Evolutionary conservation across 2,113 vertebrate genomes (phyloP).

Genomic region (Ptyas mucosa): DNA sequence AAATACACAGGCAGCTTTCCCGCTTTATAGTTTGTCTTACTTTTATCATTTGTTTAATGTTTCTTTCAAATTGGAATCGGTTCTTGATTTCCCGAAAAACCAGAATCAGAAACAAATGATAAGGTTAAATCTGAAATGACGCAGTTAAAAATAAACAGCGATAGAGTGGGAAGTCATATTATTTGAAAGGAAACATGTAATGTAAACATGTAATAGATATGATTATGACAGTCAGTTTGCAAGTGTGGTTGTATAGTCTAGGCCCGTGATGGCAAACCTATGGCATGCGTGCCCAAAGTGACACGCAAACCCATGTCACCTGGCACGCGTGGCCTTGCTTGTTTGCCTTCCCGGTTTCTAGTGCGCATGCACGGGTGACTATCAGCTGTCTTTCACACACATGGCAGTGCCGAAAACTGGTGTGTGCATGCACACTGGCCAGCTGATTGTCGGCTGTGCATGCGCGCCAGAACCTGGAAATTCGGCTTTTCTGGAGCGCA

Average conservation of each 20-base stretch:
- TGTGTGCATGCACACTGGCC: no score
- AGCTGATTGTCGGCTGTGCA: no score
- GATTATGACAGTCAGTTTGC: background rate
- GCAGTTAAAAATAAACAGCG: background rate
- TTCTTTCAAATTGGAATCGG: background rate
- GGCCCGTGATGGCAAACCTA: background rate
- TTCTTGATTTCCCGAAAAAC: background rate
- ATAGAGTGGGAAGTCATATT: rapidly evolving
- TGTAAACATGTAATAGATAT: background rate
- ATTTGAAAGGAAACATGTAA: background rate
- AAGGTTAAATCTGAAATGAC: background rate
- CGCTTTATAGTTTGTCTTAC: background rate
- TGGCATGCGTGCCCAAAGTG: no score
- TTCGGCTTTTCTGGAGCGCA: no score
- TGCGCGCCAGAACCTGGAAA: no score
- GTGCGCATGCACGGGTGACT: no score
- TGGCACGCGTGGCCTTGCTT: no score
- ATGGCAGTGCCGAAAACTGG: no score
- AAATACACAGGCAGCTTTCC: background rate
- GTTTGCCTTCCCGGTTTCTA: no score
- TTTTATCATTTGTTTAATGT: background rate
- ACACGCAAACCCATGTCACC: no score
- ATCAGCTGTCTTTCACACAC: no score
- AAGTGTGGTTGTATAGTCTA: background rate
- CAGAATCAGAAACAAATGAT: background rate